Percentiles rank a stretch among this genome's conserved stretches.
Conservation (phyloP, 2,113 vertebrate species). For the Rhynchomys soricoides region DNA sequence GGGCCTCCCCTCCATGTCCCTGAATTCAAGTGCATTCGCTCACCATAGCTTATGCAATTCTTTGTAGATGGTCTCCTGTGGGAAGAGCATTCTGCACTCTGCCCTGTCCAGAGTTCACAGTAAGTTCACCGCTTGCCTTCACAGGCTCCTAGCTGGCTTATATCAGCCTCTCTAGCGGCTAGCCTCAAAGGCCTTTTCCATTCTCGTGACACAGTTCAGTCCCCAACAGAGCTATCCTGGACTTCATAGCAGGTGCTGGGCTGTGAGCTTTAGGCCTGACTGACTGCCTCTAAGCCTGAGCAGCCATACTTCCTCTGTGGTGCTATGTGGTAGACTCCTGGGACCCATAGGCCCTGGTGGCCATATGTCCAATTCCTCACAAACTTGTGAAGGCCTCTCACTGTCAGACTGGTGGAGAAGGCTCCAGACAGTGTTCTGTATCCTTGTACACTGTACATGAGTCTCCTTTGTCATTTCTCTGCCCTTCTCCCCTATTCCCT, state of each 20-base stretch:
- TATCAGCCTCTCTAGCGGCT: background rate
- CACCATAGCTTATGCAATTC: background rate
- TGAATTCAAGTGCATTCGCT: background rate
- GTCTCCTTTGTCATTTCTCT: background rate
- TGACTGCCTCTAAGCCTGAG: background rate
- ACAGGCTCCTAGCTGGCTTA: background rate
- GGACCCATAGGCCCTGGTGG: background rate
- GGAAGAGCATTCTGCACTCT: background rate
- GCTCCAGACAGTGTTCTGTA: background rate
- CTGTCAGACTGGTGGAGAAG: background rate
- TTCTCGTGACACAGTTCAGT: background rate
- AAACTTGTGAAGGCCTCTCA: background rate
- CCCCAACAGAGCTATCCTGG: background rate
- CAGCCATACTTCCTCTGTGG: background rate
- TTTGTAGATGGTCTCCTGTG: background rate
- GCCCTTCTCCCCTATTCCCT: accelerated
- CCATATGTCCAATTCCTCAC: background rate
- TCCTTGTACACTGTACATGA: background rate
- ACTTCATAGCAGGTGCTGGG: background rate
- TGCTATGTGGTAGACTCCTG: background rate
- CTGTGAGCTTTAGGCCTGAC: background rate
- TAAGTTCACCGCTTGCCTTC: background rate
- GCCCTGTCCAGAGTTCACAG: background rate
- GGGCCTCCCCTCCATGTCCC: background rate
- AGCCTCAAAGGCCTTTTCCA: background rate